Evolutionary conservation across 2,888 invertebrate species (phyloP), one percentile per base, ranked within the genome.

Genomic region (Oegoconia quadripuncta): DNA sequence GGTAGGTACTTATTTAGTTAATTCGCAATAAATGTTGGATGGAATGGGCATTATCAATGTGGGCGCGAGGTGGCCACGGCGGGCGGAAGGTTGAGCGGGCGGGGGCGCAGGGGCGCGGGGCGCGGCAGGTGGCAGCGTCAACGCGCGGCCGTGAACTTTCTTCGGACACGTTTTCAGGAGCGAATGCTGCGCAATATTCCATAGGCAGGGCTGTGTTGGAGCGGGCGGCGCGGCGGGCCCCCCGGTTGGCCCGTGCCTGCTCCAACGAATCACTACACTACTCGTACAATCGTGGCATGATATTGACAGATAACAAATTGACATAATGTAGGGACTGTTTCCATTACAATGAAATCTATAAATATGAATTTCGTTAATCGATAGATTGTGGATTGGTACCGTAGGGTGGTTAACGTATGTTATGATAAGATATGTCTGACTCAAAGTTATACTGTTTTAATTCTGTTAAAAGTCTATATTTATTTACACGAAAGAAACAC

Each of bases 111-210:
- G 40, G 55, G 62, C 50, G 70, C 59, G 66, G 64, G 68, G 65
- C 64, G 65, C 60, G 73, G 72, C 69, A 66, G 75, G 74, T 67
- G 68, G 70, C 59, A 65, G 68, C 84, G 88, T 88, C 88, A 87
- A 88, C 77, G 88, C 72, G 87, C 88, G 88, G 74, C 88, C 88
- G 74, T 88, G 88, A 88, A 88, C 88, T 87, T 88, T 86, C 87
- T 84, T 83, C 75, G 82, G 80, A 75, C 86, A 84, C 82, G 83
- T 84, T 86, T 84, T 86, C 84, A 87, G 86, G 80, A 83, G 69
- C 74, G 66, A 77, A 64, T 78, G 69, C 83, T 82, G 83, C 84
- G 84, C 82, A 86, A 75, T 83, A 77, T 68, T 72, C 75, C 70
- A 75, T 74, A 71, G 68, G 69, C 65, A 37, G 41, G 44, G 45